Conservation (phyloP, 2,888 invertebrate genomes). For the Mellilla xanthometata region DNA sequence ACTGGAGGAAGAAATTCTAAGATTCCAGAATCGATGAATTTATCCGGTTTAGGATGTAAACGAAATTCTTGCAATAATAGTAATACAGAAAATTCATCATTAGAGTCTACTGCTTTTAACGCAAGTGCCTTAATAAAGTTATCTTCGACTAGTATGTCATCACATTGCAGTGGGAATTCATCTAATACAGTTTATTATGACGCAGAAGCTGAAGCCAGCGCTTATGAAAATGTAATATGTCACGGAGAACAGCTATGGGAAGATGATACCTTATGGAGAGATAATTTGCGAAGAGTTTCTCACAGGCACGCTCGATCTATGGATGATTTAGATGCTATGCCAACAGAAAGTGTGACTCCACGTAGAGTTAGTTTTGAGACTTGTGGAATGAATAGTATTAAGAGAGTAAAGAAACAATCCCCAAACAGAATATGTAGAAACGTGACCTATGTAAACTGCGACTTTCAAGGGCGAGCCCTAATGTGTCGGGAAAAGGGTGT, state of each 20-base stretch:
- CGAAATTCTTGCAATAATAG: constrained; percentile 55
- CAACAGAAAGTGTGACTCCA: constrained; percentile 43
- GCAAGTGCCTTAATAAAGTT: constrained; percentile 54
- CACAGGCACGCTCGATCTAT: constrained; percentile 91
- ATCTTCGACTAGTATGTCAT: constrained; percentile 75
- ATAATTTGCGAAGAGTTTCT: constrained; percentile 89
- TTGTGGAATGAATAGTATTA: constrained; percentile 68
- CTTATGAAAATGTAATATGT: constrained; percentile 72
- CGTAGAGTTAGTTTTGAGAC: constrained; percentile 52
- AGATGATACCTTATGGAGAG: constrained; percentile 91
- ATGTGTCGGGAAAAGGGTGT: constrained; percentile 53
- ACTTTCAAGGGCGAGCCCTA: constrained; percentile 77
- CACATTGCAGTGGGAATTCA: constrained; percentile 74
- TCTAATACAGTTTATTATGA: constrained; percentile 77
- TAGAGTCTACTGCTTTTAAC: constrained; percentile 49
- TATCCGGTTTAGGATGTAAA: constrained; percentile 75
- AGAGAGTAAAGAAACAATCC: constrained; percentile 61
- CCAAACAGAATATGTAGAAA: constrained; percentile 84
- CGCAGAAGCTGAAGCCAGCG: constrained; percentile 67
- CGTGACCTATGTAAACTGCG: constrained; percentile 91
- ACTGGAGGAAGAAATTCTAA: constrained; percentile 83
- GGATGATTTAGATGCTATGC: constrained; percentile 87
- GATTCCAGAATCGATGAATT: constrained; percentile 77
- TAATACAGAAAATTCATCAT: constrained; percentile 49
- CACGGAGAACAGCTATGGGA: constrained; percentile 91